Evolutionary conservation across 2,888 invertebrate genomes (phyloP).

Genomic region (Mactromeris polynyma): DNA sequence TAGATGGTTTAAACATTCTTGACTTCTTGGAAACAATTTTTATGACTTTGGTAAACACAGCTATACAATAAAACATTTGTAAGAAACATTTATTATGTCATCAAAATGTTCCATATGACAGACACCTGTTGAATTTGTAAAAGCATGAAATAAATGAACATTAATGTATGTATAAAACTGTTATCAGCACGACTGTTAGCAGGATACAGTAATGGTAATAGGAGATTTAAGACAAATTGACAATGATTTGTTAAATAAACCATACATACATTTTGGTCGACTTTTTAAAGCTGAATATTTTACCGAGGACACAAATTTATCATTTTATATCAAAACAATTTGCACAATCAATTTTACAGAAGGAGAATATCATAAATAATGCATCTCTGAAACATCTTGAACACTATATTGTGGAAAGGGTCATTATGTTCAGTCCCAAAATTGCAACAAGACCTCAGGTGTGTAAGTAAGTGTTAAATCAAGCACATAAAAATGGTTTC

Average conservation of each 20-base stretch:
- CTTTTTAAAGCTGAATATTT: too few species aligned
- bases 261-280: too few species aligned
- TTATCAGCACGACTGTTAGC: neutral
- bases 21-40: neutral
- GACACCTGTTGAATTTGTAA: slow-evolving; percentile 9
- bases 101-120: neutral
- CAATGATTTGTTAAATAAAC: neutral
- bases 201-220: neutral
- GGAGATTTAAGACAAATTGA: neutral
- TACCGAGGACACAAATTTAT: too few species aligned
- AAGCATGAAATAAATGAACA: neutral
- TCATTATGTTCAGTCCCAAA: too few species aligned
- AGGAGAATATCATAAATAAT: too few species aligned
- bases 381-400: too few species aligned
- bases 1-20: neutral
- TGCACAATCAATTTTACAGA: too few species aligned
- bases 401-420: too few species aligned
- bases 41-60: neutral
- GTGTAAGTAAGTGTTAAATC: too few species aligned
- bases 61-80: neutral
- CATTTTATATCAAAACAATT: too few species aligned
- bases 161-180: slow-evolving; percentile 12
- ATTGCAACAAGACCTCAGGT: too few species aligned
- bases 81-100: neutral
- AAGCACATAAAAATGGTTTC: too few species aligned